These are phyloP conservation scores for Hydroisotoma schaefferi DNA, from an alignment of 2,888 invertebrate genomes.

Conservation along the genomic window DNA sequence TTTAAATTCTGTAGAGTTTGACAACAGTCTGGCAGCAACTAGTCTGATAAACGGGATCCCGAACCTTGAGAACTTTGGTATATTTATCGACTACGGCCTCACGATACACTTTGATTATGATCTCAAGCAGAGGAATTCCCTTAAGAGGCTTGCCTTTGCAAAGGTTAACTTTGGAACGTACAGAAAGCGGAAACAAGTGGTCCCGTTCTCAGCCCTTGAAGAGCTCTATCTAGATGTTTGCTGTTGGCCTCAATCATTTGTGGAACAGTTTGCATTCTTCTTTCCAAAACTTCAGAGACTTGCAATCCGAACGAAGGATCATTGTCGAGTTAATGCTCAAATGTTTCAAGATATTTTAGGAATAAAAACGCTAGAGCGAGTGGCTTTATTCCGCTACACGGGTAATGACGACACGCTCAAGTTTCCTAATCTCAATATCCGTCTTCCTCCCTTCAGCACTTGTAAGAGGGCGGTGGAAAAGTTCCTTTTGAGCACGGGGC, in stretches of 20 bases:
- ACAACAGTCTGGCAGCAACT: not conserved
- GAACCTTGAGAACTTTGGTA: not conserved
- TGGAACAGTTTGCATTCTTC: not conserved
- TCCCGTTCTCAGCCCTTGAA: not conserved
- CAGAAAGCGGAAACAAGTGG: not conserved
- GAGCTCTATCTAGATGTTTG: slow-evolving; percentile 10
- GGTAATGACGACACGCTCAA: not conserved
- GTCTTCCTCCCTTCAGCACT: not conserved
- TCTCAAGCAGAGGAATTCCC: not conserved
- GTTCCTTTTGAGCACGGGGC: not conserved
- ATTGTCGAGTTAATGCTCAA: not conserved
- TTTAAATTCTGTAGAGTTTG: slow-evolving; percentile 2
- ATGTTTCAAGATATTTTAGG: slow-evolving; percentile 1
- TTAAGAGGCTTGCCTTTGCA: not conserved
- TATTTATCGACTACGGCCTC: not conserved
- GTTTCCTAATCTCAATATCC: slow-evolving; percentile 6
- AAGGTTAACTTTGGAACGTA: slow-evolving; percentile 6
- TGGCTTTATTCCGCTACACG: not conserved
- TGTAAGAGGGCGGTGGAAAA: not conserved
- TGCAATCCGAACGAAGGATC: not conserved
- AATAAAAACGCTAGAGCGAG: not conserved
- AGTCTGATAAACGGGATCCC: slow-evolving; percentile 1
- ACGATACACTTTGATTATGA: not conserved
- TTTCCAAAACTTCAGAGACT: slow-evolving; percentile 1
- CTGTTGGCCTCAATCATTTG: not conserved